phyloP scores from a whole-genome alignment of 2,113 vertebrate species.

The Pongo abelii region DNA sequence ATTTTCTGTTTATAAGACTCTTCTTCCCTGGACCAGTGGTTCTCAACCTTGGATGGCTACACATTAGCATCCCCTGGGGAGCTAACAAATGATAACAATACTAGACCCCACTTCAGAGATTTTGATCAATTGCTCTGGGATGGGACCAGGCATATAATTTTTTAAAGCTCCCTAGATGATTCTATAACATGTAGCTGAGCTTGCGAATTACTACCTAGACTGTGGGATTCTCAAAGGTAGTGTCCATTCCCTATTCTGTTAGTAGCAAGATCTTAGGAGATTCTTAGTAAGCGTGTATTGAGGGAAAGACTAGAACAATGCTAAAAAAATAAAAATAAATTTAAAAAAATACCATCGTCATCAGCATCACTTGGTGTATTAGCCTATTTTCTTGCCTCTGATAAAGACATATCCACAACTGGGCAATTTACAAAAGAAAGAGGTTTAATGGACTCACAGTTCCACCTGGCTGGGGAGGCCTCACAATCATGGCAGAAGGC shows the following conservation, averaged over 20 bases:
- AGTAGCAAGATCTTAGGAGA: not conserved
- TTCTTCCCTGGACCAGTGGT: not conserved
- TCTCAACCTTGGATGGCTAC: not conserved
- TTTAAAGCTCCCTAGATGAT: constrained; percentile 14
- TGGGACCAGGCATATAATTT: not conserved
- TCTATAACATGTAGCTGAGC: not conserved
- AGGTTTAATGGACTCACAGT: no score
- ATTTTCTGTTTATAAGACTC: not conserved
- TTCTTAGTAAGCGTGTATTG: not conserved
- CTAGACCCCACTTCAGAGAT: not conserved
- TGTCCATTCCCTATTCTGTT: not conserved
- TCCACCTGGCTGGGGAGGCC: no score
- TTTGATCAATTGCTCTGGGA: constrained; percentile 27
- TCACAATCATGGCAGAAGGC: no score
- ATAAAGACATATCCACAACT: no score
- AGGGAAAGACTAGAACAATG: not conserved
- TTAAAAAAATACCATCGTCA: not conserved
- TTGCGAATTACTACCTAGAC: not conserved
- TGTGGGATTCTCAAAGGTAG: not conserved
- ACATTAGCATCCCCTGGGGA: constrained; percentile 18
- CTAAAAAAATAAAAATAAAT: not conserved
- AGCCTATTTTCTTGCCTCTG: no score
- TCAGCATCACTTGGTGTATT: not conserved
- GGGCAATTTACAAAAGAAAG: no score
- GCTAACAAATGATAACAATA: not conserved